A percentile compares a stretch with the other conserved stretches of the same genome.
These are phyloP conservation scores for Mormyrus lacerda DNA, from an alignment of 2,113 vertebrate species.

Conservation along the genomic window DNA sequence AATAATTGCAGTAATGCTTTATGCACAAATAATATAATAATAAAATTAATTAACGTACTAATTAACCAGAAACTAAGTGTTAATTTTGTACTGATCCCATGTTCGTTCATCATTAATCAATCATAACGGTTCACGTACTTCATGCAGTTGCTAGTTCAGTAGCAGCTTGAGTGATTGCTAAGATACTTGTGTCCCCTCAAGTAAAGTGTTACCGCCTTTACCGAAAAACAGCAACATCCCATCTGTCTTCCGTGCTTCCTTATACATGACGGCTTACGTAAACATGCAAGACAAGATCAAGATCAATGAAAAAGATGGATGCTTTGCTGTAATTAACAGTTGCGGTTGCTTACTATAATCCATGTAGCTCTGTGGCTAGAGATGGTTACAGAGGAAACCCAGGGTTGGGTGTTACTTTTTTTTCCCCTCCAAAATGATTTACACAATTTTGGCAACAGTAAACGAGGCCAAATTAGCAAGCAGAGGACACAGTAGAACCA, in stretches of 20 bases:
- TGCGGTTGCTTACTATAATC: background rate
- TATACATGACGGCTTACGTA: background rate
- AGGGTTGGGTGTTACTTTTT: background rate
- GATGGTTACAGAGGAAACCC: background rate
- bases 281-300: background rate
- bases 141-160: background rate
- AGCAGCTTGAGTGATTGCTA: background rate
- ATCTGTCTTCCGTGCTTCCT: background rate
- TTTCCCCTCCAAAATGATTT: background rate
- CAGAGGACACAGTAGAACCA: background rate
- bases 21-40: background rate
- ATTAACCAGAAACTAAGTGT: background rate
- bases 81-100: background rate
- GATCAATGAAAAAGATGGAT: background rate
- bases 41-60: background rate
- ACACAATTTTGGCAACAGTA: background rate
- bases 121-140: background rate
- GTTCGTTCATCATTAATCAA: background rate
- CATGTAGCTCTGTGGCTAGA: background rate
- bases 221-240: background rate
- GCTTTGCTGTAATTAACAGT: background rate
- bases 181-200: background rate
- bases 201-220: background rate
- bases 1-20: background rate
- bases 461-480: background rate